These are phyloP conservation scores for Notarius lentiginosus DNA, from an alignment of 2,113 vertebrate genomes.

Conservation along the genomic window DNA sequence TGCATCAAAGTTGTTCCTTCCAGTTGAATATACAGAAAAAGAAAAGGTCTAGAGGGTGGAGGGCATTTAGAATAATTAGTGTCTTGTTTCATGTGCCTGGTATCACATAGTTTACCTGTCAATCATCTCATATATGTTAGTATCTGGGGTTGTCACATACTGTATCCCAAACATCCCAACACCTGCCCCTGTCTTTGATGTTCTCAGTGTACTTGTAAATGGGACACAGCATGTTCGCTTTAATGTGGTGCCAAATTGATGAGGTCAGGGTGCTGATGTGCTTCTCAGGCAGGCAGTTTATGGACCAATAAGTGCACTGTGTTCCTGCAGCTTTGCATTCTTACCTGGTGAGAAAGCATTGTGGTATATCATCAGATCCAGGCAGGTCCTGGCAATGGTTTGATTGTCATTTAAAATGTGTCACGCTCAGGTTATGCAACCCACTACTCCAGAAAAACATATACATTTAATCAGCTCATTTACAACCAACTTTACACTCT, in stretches of 20 bases:
- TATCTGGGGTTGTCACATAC: conserved; percentile 50
- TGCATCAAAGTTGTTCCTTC: conserved; percentile 25
- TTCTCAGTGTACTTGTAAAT: conserved; percentile 34
- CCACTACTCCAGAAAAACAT: conserved; percentile 13
- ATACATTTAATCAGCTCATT: background rate
- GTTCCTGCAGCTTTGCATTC: conserved; percentile 35
- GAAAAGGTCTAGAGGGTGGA: conserved; percentile 50
- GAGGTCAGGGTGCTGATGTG: conserved; percentile 38
- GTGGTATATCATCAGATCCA: conserved; percentile 41
- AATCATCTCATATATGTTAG: conserved; percentile 39
- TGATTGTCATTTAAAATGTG: conserved; percentile 29
- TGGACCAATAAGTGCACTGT: conserved; percentile 38
- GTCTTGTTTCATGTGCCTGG: conserved; percentile 52
- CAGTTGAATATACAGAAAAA: conserved; percentile 57
- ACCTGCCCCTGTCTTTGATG: conserved; percentile 18
- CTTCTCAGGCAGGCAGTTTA: conserved; percentile 29
- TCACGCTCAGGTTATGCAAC: background rate
- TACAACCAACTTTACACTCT: background rate
- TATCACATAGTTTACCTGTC: conserved; percentile 46
- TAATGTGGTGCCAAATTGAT: conserved; percentile 61
- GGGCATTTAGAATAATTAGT: conserved; percentile 65
- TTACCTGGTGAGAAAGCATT: conserved; percentile 52
- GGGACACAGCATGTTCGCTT: conserved; percentile 39
- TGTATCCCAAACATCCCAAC: background rate
- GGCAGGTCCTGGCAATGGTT: conserved; percentile 17